These are phyloP conservation scores for Polyodon spathula DNA, from an alignment of 2,113 vertebrate genomes.

Conservation along the genomic window DNA sequence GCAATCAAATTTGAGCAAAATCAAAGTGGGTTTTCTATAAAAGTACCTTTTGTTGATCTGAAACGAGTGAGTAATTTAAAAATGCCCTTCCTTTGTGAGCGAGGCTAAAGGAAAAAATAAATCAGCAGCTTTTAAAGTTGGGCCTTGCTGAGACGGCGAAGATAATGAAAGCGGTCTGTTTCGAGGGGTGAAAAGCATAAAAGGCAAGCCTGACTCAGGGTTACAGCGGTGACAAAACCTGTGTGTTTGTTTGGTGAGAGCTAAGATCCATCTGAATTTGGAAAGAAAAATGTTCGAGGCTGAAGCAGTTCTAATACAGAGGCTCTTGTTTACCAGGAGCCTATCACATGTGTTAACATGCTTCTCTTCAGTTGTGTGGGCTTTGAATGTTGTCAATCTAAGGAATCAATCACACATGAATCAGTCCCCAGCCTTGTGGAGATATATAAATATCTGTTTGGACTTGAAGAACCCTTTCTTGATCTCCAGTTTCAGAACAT, in stretches of 20 bases:
- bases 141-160: conserved; percentile 97
- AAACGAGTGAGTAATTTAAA: conserved; percentile 99
- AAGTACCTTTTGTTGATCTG: conserved; percentile 99
- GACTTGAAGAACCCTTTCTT: too few species aligned
- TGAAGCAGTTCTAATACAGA: conserved; percentile 23
- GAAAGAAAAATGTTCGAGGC: conserved; percentile 26
- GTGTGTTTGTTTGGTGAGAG: conserved; percentile 55
- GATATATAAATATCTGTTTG: too few species aligned
- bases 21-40: conserved; percentile 99
- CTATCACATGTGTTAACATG: conserved; percentile 6
- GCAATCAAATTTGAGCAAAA: conserved; percentile 99
- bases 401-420: too few species aligned
- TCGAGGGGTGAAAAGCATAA: conserved; percentile 97
- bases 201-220: conserved; percentile 96
- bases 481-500: too few species aligned
- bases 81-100: conserved; percentile 99
- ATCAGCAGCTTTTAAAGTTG: conserved; percentile 99
- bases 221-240: conserved; percentile 52
- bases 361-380: conserved; percentile 6
- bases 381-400: too few species aligned
- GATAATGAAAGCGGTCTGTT: conserved; percentile 99
- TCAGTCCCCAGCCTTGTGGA: too few species aligned
- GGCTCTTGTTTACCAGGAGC: conserved; percentile 6
- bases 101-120: conserved; percentile 97
- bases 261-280: conserved; percentile 45